A percentile compares a stretch with the other conserved stretches of the same genome.
Conservation (phyloP, 2,113 vertebrate species). For the Carlito syrichta region DNA sequence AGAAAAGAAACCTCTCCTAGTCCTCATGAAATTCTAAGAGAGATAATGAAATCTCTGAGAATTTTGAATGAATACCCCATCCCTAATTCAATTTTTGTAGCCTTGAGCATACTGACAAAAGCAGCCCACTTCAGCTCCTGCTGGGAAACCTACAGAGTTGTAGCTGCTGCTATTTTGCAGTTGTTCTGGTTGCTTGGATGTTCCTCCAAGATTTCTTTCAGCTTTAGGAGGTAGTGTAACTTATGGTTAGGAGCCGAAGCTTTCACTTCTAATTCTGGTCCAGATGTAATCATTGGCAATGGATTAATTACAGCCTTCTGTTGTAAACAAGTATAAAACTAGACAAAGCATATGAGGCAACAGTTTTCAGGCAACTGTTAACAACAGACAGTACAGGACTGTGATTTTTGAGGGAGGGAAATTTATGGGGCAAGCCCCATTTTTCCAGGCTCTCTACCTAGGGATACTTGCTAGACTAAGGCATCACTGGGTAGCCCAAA, state of each 20-base stretch:
- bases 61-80: background rate
- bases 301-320: background rate
- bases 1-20: background rate
- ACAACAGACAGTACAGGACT: background rate
- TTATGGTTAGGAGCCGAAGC: background rate
- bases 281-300: background rate
- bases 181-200: background rate
- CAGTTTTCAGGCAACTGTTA: background rate
- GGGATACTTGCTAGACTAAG: background rate
- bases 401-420: background rate
- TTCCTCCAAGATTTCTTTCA: background rate
- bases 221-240: background rate
- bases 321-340: background rate
- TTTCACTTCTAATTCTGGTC: background rate
- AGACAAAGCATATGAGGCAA: background rate
- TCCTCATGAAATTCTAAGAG: background rate
- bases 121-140: no score
- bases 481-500: background rate
- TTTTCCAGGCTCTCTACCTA: background rate
- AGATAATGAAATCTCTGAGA: background rate
- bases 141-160: fast-evolving
- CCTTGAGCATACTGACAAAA: background rate
- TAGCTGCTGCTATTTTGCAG: background rate
- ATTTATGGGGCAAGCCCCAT: background rate
- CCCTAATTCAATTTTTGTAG: background rate